A percentile compares a stretch with the other conserved stretches of the same genome.
Conservation (phyloP, 2,113 vertebrate genomes). For the Peromyscus maniculatus region DNA sequence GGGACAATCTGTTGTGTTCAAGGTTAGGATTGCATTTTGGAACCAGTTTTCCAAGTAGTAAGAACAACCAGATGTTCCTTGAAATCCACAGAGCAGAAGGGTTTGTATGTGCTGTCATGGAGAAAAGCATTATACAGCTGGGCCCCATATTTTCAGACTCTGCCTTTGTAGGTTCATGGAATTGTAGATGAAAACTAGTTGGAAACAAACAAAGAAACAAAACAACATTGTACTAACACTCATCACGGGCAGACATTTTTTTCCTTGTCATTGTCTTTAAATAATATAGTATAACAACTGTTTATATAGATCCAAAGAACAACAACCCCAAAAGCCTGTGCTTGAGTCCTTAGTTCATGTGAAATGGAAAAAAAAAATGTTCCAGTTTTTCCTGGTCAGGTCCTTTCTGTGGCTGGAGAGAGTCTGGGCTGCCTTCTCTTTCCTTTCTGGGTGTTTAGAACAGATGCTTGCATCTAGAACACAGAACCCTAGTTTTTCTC, state of each 20-base stretch:
- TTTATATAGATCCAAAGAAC: neutral
- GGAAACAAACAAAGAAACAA: neutral
- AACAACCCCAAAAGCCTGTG: neutral
- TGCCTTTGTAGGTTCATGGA: neutral
- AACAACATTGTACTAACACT: neutral
- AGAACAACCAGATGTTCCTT: constrained; percentile 4
- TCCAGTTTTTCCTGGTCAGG: neutral
- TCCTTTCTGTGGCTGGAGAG: neutral
- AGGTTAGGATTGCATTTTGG: constrained; percentile 55
- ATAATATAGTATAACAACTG: neutral
- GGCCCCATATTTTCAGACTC: neutral
- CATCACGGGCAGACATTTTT: neutral
- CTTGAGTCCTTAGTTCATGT: neutral
- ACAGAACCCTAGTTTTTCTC: neutral
- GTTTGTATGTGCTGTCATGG: neutral
- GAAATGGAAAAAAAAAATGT: neutral
- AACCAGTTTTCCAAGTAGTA: constrained; percentile 67
- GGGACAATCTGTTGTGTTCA: constrained; percentile 76
- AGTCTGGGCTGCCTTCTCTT: constrained; percentile 17
- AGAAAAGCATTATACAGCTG: neutral
- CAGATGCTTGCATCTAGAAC: constrained; percentile 78
- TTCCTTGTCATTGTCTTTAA: neutral
- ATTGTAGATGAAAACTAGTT: neutral
- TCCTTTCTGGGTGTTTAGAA: constrained; percentile 3
- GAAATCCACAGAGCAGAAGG: neutral